Evolutionary conservation across 2,888 invertebrate genomes (phyloP).

Genomic region (Nomada ferruginata): DNA sequence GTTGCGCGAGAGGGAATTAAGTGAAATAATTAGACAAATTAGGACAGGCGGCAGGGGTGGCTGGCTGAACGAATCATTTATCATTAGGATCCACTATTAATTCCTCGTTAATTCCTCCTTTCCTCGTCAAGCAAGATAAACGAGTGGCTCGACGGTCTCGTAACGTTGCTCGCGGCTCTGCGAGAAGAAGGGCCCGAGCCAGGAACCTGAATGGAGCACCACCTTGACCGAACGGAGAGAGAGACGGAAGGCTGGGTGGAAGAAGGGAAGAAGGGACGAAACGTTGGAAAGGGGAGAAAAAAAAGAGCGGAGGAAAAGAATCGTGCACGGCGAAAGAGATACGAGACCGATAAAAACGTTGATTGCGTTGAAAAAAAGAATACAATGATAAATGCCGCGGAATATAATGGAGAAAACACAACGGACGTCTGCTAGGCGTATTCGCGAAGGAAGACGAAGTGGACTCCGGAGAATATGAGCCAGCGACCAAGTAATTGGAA

Average conservation of each 20-base stretch:
- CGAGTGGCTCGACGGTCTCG: constrained; percentile 77
- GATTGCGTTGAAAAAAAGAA: constrained; percentile 69
- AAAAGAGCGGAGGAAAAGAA: constrained; percentile 31
- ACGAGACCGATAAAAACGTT: constrained; percentile 75
- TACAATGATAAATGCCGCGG: constrained; percentile 69
- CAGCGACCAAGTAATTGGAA: constrained; percentile 53
- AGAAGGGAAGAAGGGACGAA: not conserved
- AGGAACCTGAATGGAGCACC: constrained; percentile 50
- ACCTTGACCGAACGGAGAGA: constrained; percentile 4
- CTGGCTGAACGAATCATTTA: constrained; percentile 81
- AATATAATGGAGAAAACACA: constrained; percentile 63
- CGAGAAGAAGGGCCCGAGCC: constrained; percentile 40
- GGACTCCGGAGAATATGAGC: constrained; percentile 54
- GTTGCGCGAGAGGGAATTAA: constrained; percentile 80
- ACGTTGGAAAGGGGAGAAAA: constrained; percentile 10
- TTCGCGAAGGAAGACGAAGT: constrained; percentile 55
- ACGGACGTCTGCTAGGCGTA: constrained; percentile 42
- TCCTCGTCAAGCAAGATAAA: constrained; percentile 84
- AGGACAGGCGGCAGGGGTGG: constrained; percentile 79
- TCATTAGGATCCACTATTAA: constrained; percentile 84
- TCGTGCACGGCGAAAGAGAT: constrained; percentile 66
- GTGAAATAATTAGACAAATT: constrained; percentile 84
- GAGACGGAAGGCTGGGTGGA: not conserved
- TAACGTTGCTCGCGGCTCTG: constrained; percentile 56
- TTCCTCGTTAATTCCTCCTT: constrained; percentile 84